Percentiles rank a stretch among this genome's conserved stretches.
These are phyloP conservation scores for Psix sp. DNA, from an alignment of 1,140 invertebrate genomes.

Conservation along the genomic window DNA sequence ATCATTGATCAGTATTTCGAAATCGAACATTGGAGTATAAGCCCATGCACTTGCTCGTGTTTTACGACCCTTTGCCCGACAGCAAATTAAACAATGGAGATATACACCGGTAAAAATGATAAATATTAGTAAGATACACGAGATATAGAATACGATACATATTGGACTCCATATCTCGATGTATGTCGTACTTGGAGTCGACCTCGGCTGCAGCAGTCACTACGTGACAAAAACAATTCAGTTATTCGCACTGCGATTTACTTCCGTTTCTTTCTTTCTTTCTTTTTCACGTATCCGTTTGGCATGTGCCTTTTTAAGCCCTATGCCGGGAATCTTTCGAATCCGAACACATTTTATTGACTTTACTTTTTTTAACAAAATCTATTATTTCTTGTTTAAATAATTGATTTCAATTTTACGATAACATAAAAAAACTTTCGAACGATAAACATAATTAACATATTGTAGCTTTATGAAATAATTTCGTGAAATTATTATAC, in stretches of 20 bases:
- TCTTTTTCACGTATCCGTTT: slow-evolving; percentile 23
- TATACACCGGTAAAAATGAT: slow-evolving; percentile 31
- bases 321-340: no score
- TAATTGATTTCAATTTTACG: no score
- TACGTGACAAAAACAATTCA: slow-evolving; percentile 55
- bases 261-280: slow-evolving; percentile 46
- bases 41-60: neutral
- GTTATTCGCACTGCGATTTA: slow-evolving; percentile 49
- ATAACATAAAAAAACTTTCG: no score
- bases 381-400: no score
- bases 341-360: no score
- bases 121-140: slow-evolving; percentile 32
- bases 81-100: slow-evolving; percentile 31
- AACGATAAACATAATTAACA: no score
- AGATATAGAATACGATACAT: slow-evolving; percentile 33
- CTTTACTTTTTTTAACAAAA: no score
- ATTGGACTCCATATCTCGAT: slow-evolving; percentile 37
- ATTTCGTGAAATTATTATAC: no score
- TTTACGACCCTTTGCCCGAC: slow-evolving; percentile 9
- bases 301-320: no score
- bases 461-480: no score
- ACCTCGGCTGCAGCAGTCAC: slow-evolving; percentile 18
- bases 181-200: slow-evolving; percentile 39
- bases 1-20: neutral
- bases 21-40: neutral